Evolutionary conservation across 2,888 invertebrate species (phyloP).

Genomic region (Epinotia ramella): DNA sequence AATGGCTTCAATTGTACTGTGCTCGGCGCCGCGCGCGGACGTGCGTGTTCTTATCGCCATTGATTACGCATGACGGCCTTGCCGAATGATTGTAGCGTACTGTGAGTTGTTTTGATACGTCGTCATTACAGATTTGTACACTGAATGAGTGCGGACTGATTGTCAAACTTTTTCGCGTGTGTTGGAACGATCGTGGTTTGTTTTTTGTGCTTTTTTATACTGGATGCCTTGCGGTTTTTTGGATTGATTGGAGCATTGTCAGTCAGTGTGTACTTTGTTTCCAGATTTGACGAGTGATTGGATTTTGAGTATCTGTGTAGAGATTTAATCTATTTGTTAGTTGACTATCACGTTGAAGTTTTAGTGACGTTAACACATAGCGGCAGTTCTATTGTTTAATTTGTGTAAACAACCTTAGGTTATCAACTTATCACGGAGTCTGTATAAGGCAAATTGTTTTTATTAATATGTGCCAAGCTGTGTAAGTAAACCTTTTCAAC

Average conservation of each 20-base stretch:
- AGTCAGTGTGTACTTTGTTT: background rate
- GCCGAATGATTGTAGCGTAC: constrained; percentile 20
- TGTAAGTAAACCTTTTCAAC: constrained; percentile 5
- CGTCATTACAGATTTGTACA: background rate
- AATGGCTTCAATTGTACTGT: constrained; percentile 75
- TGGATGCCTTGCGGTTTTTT: constrained; percentile 9
- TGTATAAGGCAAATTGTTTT: background rate
- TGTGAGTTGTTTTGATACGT: constrained; percentile 38
- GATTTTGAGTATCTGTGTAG: background rate
- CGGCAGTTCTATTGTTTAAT: background rate
- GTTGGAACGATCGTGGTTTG: background rate
- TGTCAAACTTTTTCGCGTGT: constrained; percentile 1
- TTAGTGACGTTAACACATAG: background rate
- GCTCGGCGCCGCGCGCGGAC: constrained; percentile 61
- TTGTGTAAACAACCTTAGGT: background rate
- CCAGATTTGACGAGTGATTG: background rate
- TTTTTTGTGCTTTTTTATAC: constrained; percentile 8
- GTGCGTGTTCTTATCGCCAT: constrained; percentile 50
- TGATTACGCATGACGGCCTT: constrained; percentile 43
- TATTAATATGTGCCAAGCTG: background rate
- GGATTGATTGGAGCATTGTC: constrained; percentile 18
- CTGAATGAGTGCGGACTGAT: background rate
- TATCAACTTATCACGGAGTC: background rate
- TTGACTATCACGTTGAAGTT: background rate
- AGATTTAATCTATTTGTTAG: too few relatives aligned